Evolutionary conservation across 2,797 vertebrate species (phyloP), one percentile per base, ranked within the genome.

Genomic region (Falco concolor): DNA sequence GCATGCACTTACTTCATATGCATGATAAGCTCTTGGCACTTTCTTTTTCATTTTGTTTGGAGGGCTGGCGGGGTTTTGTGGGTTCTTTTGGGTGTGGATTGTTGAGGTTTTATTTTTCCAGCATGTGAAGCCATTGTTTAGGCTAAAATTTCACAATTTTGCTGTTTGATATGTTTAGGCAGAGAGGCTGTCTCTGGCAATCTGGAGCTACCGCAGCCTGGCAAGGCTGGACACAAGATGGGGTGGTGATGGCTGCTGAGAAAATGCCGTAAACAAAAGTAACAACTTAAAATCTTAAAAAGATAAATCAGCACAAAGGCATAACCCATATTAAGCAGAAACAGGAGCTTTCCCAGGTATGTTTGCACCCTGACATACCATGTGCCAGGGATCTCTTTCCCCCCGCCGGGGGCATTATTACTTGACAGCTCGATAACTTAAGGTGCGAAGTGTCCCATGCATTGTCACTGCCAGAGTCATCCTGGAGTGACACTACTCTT

Each of bases 221-320:
- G 85, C 49, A 19, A 13, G 86, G 80, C 84, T 82, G 94, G 93
- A 32, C 83, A 30, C 2, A 14, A 65, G 76, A 17, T 65, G 61
- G 32, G 77, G 27, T 54, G 67, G 22, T 65, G 81, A 75, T 64
- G 68, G 50, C 75, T 87, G 75, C 82, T 96, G 87, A 81, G 82
- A 93, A 90, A 47, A 57, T 40, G 61, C 87, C 84, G 34, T 5
- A 4, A 84, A 38, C 59, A 16, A 18, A 83, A 75, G 21, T 13
- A 61, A 14, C 6, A 6, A 64, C 42, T 45, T 69, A 10, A 52
- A 83, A 30, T 64, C 45, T 44, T 61, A 18, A 74, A 53, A 69
- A 38, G 42, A 77, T 5, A 42, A 80, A 27, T 32, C 1, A 0
- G 3, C 2, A 4, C 32, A n/a, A 73, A 69, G 50, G 16, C 16